These are phyloP conservation scores for Yponomeuta malinellus DNA, from an alignment of 2,888 invertebrate species.

Conservation along the genomic window DNA sequence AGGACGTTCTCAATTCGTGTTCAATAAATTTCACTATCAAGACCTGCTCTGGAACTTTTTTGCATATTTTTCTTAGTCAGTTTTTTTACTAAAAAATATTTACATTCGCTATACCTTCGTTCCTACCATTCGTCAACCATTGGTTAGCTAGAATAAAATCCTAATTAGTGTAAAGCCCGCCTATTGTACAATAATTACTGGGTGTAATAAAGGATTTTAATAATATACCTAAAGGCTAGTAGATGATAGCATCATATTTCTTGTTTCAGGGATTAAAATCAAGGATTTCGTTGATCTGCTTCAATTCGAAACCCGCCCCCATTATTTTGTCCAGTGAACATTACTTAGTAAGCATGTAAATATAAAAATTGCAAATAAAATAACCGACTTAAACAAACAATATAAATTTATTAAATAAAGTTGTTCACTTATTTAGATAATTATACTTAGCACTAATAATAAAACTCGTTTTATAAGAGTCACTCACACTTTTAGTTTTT, in stretches of 20 bases:
- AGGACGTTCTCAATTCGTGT: no score
- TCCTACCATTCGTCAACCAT: no score
- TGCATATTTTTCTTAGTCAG: no score
- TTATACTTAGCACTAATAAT: neutral
- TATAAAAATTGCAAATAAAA: neutral
- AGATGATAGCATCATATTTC: neutral
- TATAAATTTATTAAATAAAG: neutral
- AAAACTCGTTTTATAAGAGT: neutral
- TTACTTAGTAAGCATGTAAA: neutral
- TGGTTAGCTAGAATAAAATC: no score
- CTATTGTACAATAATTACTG: no score
- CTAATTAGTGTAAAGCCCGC: no score
- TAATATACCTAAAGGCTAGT: no score
- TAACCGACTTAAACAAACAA: neutral
- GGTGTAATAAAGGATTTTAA: no score
- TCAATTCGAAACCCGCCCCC: neutral
- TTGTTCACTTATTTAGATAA: neutral
- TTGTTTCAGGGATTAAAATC: neutral
- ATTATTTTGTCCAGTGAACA: neutral
- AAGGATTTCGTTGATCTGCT: neutral
- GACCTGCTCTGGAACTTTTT: no score
- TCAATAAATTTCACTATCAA: no score
- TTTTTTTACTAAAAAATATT: no score
- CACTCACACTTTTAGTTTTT: slow-evolving; percentile 41
- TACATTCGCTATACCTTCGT: no score